Percentiles rank a stretch among this genome's conserved stretches.
phyloP scores from a whole-genome alignment of 2,888 invertebrate genomes.

The Macropis europaea region DNA sequence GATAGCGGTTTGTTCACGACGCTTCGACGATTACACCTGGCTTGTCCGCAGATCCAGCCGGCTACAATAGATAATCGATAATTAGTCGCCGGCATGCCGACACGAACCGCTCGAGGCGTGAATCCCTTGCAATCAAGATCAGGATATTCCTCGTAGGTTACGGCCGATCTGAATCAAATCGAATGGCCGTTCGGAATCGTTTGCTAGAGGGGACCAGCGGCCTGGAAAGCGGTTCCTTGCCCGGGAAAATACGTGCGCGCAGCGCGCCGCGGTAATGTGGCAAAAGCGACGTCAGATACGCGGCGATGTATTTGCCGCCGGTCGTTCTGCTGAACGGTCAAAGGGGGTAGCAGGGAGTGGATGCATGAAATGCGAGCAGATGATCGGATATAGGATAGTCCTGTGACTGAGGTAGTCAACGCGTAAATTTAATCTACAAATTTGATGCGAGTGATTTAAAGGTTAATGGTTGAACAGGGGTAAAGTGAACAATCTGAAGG shows the following conservation, averaged over 20 bases:
- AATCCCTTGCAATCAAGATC: slow-evolving; percentile 27
- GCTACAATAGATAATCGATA: slow-evolving; percentile 39
- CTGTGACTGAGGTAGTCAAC: not conserved
- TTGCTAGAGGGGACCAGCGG: not conserved
- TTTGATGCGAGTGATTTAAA: not conserved
- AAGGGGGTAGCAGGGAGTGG: not conserved
- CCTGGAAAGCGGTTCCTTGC: not conserved
- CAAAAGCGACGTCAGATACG: not conserved
- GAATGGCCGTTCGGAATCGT: slow-evolving; percentile 1
- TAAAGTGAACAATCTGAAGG: not conserved
- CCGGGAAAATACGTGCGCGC: too few relatives aligned
- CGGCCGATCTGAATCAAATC: slow-evolving; percentile 6
- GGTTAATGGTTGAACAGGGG: not conserved
- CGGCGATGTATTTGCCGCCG: not conserved
- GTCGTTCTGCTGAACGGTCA: not conserved
- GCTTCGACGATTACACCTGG: slow-evolving; percentile 25
- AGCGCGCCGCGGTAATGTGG: not conserved
- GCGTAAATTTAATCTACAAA: not conserved
- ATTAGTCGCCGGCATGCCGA: slow-evolving; percentile 20
- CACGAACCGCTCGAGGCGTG: not conserved
- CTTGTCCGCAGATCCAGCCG: not conserved
- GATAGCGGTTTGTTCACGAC: slow-evolving; percentile 6
- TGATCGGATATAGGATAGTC: not conserved
- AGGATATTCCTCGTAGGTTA: not conserved
- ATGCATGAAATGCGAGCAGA: not conserved